phyloP scores from a whole-genome alignment of 1,140 invertebrate species.

The Calephelis virginiensis region DNA sequence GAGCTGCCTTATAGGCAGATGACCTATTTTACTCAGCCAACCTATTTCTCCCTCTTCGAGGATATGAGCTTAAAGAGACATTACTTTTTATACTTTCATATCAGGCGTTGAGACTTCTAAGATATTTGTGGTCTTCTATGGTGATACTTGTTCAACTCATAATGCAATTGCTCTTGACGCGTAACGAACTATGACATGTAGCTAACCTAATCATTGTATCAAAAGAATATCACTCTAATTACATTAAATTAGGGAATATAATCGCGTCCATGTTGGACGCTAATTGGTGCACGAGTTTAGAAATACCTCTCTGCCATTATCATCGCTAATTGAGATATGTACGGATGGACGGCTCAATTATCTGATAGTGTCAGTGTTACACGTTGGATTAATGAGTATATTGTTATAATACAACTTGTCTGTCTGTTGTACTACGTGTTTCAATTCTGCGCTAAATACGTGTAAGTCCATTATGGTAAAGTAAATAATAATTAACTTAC shows the following conservation, averaged over 20 bases:
- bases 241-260: not conserved
- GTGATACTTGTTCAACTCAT: not conserved
- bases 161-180: conserved; percentile 47
- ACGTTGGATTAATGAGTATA: not conserved
- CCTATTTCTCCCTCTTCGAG: no score
- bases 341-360: conserved; percentile 3
- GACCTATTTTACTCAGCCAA: no score
- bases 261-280: not conserved
- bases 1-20: no score
- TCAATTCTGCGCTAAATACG: no score
- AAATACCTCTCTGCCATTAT: conserved; percentile 2
- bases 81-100: no score
- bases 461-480: no score
- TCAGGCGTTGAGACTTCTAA: no score
- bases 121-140: no score
- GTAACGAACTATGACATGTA: conserved; percentile 33
- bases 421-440: no score
- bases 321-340: conserved; percentile 10
- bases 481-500: no score
- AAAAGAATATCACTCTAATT: not conserved
- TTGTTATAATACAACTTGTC: not conserved
- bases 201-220: not conserved
- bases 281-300: conserved; percentile 11
- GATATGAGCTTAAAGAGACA: no score
- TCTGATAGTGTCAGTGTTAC: not conserved